Conservation (phyloP, 2,888 invertebrate species). For the Carcina quercana region DNA sequence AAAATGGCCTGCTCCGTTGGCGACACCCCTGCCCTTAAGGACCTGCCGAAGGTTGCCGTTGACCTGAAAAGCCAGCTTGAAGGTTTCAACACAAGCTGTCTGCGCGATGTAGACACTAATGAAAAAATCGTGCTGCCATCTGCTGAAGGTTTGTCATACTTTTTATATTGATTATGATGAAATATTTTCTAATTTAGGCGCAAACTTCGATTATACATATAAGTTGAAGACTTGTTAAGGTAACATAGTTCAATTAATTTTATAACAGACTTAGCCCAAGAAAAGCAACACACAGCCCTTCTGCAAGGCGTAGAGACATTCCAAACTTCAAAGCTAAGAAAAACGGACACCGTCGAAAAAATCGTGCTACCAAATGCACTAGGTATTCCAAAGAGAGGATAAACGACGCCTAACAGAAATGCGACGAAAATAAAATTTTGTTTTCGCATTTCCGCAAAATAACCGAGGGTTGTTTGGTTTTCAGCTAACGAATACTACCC, state of each 20-base stretch:
- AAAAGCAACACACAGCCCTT: slow-evolving; percentile 84
- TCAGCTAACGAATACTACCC: no score
- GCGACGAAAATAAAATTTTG: neutral
- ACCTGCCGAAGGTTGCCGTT: slow-evolving; percentile 91
- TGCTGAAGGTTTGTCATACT: slow-evolving; percentile 84
- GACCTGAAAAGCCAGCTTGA: slow-evolving; percentile 94
- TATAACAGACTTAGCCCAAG: slow-evolving; percentile 80
- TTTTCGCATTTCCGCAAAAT: neutral
- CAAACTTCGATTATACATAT: no score
- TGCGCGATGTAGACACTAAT: slow-evolving; percentile 91
- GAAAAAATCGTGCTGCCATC: slow-evolving; percentile 96
- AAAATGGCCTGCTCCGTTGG: slow-evolving; percentile 76
- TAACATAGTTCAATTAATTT: no score
- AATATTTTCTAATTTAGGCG: no score
- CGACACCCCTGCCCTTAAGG: slow-evolving; percentile 86
- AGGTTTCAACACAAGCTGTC: slow-evolving; percentile 89
- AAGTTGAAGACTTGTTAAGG: no score
- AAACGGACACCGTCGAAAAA: slow-evolving; percentile 88
- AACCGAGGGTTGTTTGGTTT: neutral
- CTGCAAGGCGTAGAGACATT: slow-evolving; percentile 86
- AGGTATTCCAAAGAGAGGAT: slow-evolving; percentile 72
- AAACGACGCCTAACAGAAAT: slow-evolving; percentile 6
- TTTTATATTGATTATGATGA: no score
- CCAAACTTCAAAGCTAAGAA: slow-evolving; percentile 82
- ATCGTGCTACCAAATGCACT: slow-evolving; percentile 87